Conservation (phyloP, 2,797 vertebrate genomes). For the Ceryle rudis region DNA sequence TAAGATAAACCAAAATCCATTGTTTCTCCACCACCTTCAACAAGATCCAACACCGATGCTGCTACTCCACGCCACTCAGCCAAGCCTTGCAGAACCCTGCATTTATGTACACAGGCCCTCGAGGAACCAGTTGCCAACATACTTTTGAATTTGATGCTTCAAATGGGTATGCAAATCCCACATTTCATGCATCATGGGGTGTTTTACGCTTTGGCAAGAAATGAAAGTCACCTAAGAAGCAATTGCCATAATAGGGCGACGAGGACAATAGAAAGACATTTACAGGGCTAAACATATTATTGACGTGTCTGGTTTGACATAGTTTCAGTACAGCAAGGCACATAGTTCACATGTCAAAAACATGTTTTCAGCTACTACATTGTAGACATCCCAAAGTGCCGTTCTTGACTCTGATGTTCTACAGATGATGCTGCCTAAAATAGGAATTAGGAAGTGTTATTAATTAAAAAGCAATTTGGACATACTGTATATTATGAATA, state of each 20-base stretch:
- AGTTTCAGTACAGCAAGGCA: neutral
- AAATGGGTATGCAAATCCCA: constrained; percentile 62
- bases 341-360: neutral
- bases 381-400: neutral
- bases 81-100: neutral
- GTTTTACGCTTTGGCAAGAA: constrained; percentile 56
- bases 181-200: constrained; percentile 63
- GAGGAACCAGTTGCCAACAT: neutral
- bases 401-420: neutral
- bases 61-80: accelerated
- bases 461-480: neutral
- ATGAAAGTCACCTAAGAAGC: constrained; percentile 65
- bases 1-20: neutral
- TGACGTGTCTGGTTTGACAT: neutral
- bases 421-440: neutral
- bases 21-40: neutral
- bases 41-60: accelerated
- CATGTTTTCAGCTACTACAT: neutral
- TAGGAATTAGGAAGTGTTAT: neutral
- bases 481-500: neutral
- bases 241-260: constrained; percentile 17
- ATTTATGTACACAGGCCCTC: neutral
- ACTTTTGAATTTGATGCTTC: neutral
- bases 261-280: constrained; percentile 39
- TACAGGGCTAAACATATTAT: constrained; percentile 13